Percentiles rank a stretch among this genome's conserved stretches.
Conservation (phyloP, 1,140 invertebrate genomes). For the Caenorhabditis brenneri region DNA sequence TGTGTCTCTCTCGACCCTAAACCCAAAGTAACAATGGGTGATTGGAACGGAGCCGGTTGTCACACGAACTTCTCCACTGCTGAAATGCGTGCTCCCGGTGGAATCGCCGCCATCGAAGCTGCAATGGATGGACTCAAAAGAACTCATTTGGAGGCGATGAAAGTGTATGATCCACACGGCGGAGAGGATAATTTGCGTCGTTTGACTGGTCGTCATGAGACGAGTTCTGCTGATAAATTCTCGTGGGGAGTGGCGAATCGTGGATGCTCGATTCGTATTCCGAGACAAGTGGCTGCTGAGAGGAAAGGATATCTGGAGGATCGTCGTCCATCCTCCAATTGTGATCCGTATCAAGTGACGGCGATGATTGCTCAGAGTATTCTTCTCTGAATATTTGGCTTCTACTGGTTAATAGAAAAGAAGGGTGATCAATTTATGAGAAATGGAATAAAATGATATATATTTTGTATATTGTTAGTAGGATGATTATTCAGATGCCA, state of each 20-base stretch:
- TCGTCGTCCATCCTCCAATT: constrained; percentile 70
- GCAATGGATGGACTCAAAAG: constrained; percentile 64
- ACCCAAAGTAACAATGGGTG: constrained; percentile 59
- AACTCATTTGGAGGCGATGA: constrained; percentile 77
- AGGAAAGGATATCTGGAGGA: constrained; percentile 71
- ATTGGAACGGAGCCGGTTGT: constrained; percentile 89
- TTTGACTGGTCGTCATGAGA: constrained; percentile 82
- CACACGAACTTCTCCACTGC: constrained; percentile 86
- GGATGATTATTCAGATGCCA: too few species aligned
- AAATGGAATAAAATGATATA: too few species aligned
- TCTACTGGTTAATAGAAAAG: too few species aligned
- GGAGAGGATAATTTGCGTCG: constrained; percentile 82
- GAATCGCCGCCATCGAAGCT: constrained; percentile 57
- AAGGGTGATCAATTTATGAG: too few species aligned
- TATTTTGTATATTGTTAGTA: too few species aligned
- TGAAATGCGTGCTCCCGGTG: constrained; percentile 81
- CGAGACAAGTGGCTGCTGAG: constrained; percentile 61
- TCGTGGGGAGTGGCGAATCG: constrained; percentile 74
- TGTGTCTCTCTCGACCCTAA: constrained; percentile 36
- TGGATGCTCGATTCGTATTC: constrained; percentile 60
- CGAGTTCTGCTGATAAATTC: constrained; percentile 83
- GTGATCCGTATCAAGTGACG: constrained; percentile 70
- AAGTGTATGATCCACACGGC: constrained; percentile 83
- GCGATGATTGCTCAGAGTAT: constrained; percentile 55
- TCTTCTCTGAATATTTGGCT: constrained; percentile 43